Percentiles rank a stretch among this genome's conserved stretches.
Evolutionary conservation across 2,113 vertebrate genomes (phyloP).

Genomic region (Lampris incognitus): DNA sequence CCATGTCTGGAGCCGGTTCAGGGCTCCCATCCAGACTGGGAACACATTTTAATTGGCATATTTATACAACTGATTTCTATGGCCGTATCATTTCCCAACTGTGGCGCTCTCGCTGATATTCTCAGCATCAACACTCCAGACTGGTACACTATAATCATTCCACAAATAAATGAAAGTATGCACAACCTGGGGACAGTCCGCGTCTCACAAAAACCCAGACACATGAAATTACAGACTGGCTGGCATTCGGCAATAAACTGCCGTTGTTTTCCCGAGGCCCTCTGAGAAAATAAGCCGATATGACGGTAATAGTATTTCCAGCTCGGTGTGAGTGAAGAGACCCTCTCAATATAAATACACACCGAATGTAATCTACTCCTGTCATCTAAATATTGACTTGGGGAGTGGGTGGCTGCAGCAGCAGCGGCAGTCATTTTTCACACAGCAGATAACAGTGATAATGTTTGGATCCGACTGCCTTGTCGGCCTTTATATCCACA

Average conservation of each 20-base stretch:
- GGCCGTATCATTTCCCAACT: neutral
- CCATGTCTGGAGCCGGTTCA: constrained; percentile 40
- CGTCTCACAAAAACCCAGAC: neutral
- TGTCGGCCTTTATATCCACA: neutral
- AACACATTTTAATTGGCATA: constrained; percentile 17
- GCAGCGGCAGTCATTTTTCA: constrained; percentile 22
- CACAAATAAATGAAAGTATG: neutral
- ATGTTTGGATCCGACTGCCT: constrained; percentile 9
- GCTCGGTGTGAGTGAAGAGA: neutral
- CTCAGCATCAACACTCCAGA: too few species aligned
- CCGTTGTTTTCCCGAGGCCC: constrained; percentile 16
- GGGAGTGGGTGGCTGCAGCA: constrained; percentile 22
- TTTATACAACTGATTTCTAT: neutral
- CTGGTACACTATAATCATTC: too few species aligned
- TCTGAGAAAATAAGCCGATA: constrained; percentile 13
- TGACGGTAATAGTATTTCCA: constrained; percentile 10
- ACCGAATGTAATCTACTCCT: constrained; percentile 19
- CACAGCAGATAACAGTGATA: constrained; percentile 28
- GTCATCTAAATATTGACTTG: constrained; percentile 41
- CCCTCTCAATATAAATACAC: neutral
- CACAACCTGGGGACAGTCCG: neutral
- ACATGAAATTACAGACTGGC: constrained; percentile 16
- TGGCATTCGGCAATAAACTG: neutral
- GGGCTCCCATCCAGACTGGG: constrained; percentile 22
- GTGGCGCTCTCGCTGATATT: too few species aligned